These are phyloP conservation scores for Muntiacus muntjak DNA, from an alignment of 2,113 vertebrate species.

Conservation along the genomic window DNA sequence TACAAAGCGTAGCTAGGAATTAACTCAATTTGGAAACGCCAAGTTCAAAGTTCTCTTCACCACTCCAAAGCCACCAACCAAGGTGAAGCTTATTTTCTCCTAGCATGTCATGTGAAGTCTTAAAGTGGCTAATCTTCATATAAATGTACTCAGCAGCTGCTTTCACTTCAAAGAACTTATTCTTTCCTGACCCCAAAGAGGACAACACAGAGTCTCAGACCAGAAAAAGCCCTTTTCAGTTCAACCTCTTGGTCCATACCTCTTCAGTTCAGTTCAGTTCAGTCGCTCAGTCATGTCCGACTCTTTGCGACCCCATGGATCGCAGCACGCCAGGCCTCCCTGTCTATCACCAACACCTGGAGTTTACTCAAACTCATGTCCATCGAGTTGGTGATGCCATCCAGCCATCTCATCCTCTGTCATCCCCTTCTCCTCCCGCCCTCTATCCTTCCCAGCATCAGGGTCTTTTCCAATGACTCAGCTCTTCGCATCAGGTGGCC, in stretches of 20 bases:
- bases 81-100: not conserved
- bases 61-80: not conserved
- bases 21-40: not conserved
- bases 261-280: not conserved
- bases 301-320: not conserved
- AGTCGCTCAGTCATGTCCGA: accelerated
- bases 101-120: not conserved
- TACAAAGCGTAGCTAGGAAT: not conserved
- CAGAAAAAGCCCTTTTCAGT: not conserved
- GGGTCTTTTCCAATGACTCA: not conserved
- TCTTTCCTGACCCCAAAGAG: not conserved
- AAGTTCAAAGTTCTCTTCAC: not conserved
- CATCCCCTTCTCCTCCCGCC: not conserved
- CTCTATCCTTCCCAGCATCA: not conserved
- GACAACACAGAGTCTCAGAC: not conserved
- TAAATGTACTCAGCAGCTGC: not conserved
- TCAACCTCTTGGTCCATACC: not conserved
- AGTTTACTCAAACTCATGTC: not conserved
- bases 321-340: not conserved
- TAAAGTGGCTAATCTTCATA: not conserved
- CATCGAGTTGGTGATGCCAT: not conserved
- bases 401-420: not conserved
- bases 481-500: not conserved
- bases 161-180: not conserved
- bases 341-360: not conserved